Percentiles rank a stretch among this genome's conserved stretches.
Conservation (phyloP, 2,888 invertebrate genomes). For the Gandaritis pyraliata region DNA sequence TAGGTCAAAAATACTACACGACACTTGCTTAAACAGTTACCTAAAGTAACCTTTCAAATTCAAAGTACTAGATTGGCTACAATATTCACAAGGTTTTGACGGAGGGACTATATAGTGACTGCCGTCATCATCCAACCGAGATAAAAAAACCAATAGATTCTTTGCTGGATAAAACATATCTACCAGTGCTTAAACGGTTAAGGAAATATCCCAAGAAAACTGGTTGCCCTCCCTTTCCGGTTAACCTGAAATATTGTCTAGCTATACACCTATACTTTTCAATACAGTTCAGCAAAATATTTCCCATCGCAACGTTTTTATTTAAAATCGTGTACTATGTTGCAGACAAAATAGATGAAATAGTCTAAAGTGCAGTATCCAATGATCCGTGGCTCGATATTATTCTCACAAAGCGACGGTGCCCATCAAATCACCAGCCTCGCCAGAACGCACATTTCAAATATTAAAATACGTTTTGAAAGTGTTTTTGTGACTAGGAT, state of each 20-base stretch:
- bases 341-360: slow-evolving; percentile 63
- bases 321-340: slow-evolving; percentile 52
- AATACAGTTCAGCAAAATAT: slow-evolving; percentile 11
- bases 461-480: slow-evolving; percentile 57
- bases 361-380: slow-evolving; percentile 66
- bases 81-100: too few relatives aligned
- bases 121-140: too few relatives aligned
- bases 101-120: too few relatives aligned
- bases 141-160: too few relatives aligned
- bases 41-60: too few relatives aligned
- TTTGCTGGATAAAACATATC: too few relatives aligned
- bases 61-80: too few relatives aligned
- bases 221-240: slow-evolving; percentile 1
- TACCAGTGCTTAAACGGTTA: too few relatives aligned
- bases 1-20: too few relatives aligned
- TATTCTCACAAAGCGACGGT: slow-evolving; percentile 63
- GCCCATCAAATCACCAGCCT: slow-evolving; percentile 70
- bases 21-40: too few relatives aligned
- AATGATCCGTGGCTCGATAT: slow-evolving; percentile 69
- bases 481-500: slow-evolving; percentile 24
- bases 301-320: slow-evolving; percentile 36
- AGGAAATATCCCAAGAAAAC: too few relatives aligned
- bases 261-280: not conserved
- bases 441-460: slow-evolving; percentile 53
- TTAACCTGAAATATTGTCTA: slow-evolving; percentile 4